These are phyloP conservation scores for Sternarchorhynchus goeldii DNA, from an alignment of 2,797 vertebrate species.

Conservation along the genomic window DNA sequence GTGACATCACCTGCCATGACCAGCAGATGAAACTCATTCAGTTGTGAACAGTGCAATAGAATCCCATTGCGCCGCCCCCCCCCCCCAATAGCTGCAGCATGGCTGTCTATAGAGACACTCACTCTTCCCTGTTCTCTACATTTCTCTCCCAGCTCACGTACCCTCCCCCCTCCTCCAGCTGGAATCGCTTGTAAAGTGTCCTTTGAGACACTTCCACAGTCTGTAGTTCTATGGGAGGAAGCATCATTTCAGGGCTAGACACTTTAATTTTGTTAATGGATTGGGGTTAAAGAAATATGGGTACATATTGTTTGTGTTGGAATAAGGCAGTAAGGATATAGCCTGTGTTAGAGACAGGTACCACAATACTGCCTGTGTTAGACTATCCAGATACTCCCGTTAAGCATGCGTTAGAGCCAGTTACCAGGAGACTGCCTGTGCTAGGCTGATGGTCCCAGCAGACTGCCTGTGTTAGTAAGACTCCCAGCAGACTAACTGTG, in stretches of 20 bases:
- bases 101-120: constrained; percentile 7
- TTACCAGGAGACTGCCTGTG: neutral
- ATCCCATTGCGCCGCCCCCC: neutral
- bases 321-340: neutral
- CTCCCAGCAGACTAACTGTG: neutral
- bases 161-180: neutral
- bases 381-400: no score
- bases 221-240: constrained; percentile 50
- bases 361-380: no score
- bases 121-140: constrained; percentile 17
- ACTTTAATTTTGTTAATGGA: constrained; percentile 65
- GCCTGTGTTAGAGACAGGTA: no score
- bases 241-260: constrained; percentile 43
- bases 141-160: constrained; percentile 56
- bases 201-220: constrained; percentile 51
- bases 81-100: constrained; percentile 19
- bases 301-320: neutral
- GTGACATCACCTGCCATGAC: neutral
- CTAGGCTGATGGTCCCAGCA: no score
- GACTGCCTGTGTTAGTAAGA: no score
- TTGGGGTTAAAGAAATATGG: constrained; percentile 33
- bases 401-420: no score
- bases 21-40: neutral
- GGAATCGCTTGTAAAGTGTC: constrained; percentile 60
- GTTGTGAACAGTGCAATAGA: constrained; percentile 3